phyloP scores from a whole-genome alignment of 2,888 invertebrate species.

The Heterodera filipjevi region DNA sequence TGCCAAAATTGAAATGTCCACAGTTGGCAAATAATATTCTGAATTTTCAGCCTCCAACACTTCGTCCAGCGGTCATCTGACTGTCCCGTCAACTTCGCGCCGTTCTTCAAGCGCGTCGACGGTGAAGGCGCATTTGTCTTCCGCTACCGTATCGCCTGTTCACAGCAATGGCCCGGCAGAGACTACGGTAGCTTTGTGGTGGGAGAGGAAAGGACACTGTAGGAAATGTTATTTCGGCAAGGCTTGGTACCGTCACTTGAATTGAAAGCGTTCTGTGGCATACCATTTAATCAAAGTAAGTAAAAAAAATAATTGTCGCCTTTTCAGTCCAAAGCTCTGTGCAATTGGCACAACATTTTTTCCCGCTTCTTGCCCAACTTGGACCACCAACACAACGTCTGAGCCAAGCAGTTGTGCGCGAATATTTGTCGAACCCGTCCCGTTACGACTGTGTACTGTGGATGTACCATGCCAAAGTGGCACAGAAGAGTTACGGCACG shows the following conservation, averaged over 20 bases:
- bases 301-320: not conserved
- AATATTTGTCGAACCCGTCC: constrained; percentile 74
- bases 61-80: constrained; percentile 5
- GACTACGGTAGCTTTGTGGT: not conserved
- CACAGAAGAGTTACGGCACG: constrained; percentile 98
- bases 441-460: constrained; percentile 80
- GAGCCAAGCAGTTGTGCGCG: constrained; percentile 85
- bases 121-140: not conserved
- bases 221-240: not conserved
- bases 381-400: constrained; percentile 32
- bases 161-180: not conserved
- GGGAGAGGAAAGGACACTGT: not conserved
- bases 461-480: constrained; percentile 97
- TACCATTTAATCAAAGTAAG: too few relatives aligned
- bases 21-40: too few relatives aligned
- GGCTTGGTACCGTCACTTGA: too few relatives aligned
- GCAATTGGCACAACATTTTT: constrained; percentile 5
- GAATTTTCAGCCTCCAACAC: not conserved
- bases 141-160: constrained; percentile 5
- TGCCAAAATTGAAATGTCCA: not conserved
- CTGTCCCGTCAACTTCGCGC: constrained; percentile 3
- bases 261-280: too few relatives aligned
- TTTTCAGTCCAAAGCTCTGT: too few relatives aligned
- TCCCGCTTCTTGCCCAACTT: constrained; percentile 16
- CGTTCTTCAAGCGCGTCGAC: constrained; percentile 6